These are phyloP conservation scores for Melopsittacus undulatus DNA, from an alignment of 2,797 vertebrate genomes.

Conservation along the genomic window DNA sequence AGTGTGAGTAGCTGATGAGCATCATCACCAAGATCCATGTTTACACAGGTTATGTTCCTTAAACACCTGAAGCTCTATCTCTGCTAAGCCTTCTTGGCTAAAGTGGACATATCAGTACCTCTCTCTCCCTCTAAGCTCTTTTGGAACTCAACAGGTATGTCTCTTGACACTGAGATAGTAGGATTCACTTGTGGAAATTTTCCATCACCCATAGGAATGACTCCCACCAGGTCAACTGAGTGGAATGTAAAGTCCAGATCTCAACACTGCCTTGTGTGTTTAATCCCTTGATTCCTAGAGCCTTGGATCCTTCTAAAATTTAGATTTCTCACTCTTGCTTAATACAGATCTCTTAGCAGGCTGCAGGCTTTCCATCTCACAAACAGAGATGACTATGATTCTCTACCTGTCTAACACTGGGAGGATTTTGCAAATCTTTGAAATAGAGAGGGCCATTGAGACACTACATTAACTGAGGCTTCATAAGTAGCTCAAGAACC, in stretches of 20 bases:
- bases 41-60: neutral
- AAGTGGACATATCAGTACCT: neutral
- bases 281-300: neutral
- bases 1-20: neutral
- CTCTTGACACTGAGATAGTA: neutral
- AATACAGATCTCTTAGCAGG: neutral
- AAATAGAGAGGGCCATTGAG: neutral
- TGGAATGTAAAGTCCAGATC: neutral
- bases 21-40: neutral
- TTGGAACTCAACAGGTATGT: neutral
- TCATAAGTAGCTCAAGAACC: neutral
- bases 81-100: neutral
- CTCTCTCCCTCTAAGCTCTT: neutral
- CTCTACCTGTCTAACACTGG: neutral
- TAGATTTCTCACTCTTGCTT: neutral
- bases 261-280: neutral
- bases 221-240: neutral
- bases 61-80: neutral
- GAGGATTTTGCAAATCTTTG: neutral
- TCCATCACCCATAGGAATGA: neutral
- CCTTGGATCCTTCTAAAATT: neutral
- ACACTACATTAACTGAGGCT: neutral
- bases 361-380: neutral
- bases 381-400: neutral
- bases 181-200: neutral